Evolutionary conservation across 2,888 invertebrate species (phyloP).

Genomic region (Odontocerum albicorne): DNA sequence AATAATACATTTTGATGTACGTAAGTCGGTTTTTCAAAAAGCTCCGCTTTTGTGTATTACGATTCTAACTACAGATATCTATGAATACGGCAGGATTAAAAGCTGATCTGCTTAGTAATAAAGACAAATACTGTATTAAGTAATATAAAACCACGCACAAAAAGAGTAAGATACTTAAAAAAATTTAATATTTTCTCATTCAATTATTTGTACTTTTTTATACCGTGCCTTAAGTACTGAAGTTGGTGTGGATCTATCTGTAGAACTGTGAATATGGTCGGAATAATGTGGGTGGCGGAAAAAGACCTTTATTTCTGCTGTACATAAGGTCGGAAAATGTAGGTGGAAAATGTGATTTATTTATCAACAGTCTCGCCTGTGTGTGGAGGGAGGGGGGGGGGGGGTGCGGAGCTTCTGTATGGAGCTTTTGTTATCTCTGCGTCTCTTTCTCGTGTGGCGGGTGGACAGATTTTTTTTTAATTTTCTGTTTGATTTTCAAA

Average conservation of each 20-base stretch:
- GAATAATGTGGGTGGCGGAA: slow-evolving; percentile 18
- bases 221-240: not conserved
- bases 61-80: slow-evolving; percentile 1
- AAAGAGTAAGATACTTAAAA: not conserved
- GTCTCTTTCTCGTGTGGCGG: slow-evolving; percentile 15
- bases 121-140: not conserved
- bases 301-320: slow-evolving; percentile 17
- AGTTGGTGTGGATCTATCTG: not conserved
- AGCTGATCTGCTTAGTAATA: not conserved
- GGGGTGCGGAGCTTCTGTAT: slow-evolving; percentile 11
- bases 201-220: not conserved
- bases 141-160: not conserved
- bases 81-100: slow-evolving; percentile 1
- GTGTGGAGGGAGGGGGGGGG: slow-evolving; percentile 13
- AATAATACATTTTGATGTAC: too few species aligned
- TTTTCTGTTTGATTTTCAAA: too few species aligned
- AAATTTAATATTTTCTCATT: not conserved
- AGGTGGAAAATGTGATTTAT: slow-evolving; percentile 35
- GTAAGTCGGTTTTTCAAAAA: too few species aligned
- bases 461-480: too few species aligned
- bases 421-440: slow-evolving; percentile 12
- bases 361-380: slow-evolving; percentile 30
- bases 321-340: slow-evolving; percentile 28
- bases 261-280: slow-evolving; percentile 23
- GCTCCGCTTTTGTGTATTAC: too few species aligned